Evolutionary conservation across 2,888 invertebrate genomes (phyloP).

Genomic region (Agrilus biguttatus): DNA sequence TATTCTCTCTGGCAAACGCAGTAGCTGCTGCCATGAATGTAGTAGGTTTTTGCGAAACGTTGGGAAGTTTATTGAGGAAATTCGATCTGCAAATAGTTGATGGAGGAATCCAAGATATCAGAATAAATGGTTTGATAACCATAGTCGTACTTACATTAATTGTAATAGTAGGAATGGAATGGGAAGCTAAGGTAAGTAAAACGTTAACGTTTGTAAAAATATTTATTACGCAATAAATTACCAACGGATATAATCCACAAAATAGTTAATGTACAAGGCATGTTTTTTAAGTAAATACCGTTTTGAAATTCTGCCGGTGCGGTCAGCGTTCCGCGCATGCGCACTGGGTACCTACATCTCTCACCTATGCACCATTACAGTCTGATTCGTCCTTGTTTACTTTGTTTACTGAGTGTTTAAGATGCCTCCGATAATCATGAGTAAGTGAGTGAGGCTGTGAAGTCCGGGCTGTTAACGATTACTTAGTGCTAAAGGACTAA

Average conservation of each 20-base stretch:
- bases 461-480: too few species aligned
- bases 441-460: too few species aligned
- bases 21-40: slow-evolving; percentile 96
- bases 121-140: slow-evolving; percentile 76
- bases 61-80: slow-evolving; percentile 50
- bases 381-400: too few species aligned
- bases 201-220: background rate
- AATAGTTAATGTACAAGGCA: too few species aligned
- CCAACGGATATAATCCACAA: slow-evolving; percentile 14
- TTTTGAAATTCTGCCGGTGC: too few species aligned
- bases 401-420: too few species aligned
- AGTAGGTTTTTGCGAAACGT: slow-evolving; percentile 91
- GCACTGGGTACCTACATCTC: too few species aligned
- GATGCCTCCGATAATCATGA: too few species aligned
- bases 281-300: too few species aligned
- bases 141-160: slow-evolving; percentile 70
- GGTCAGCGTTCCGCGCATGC: too few species aligned
- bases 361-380: too few species aligned
- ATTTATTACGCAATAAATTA: background rate
- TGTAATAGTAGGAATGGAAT: slow-evolving; percentile 91
- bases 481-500: too few species aligned
- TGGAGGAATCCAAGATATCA: slow-evolving; percentile 52
- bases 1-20: slow-evolving; percentile 92
- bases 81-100: slow-evolving; percentile 47
- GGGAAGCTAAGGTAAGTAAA: slow-evolving; percentile 76